phyloP scores from a whole-genome alignment of 2,797 vertebrate genomes.

The Neosalanx taihuensis region DNA sequence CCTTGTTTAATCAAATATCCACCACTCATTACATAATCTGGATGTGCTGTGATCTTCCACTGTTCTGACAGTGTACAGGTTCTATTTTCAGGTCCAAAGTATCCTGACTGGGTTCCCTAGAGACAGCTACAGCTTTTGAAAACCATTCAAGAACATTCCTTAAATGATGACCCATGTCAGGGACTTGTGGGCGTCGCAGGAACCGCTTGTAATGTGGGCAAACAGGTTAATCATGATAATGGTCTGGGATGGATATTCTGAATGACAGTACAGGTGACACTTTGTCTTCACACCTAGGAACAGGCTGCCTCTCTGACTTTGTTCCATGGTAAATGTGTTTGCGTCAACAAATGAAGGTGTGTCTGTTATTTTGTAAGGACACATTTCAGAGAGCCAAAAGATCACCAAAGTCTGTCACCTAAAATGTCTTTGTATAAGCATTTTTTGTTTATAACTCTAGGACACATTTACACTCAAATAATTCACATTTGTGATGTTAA shows the following conservation, averaged over 20 bases:
- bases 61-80: background rate
- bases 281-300: slow-evolving; percentile 4
- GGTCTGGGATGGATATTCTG: background rate
- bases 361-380: slow-evolving; percentile 5
- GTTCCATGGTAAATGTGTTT: background rate
- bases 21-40: background rate
- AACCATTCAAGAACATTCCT: background rate
- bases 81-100: background rate
- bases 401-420: background rate
- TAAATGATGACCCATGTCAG: background rate
- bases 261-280: background rate
- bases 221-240: background rate
- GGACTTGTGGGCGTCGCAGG: background rate
- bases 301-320: too few species aligned
- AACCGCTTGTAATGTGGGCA: background rate
- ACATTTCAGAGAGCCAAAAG: background rate
- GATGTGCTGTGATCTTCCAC: background rate
- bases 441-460: background rate
- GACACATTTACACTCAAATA: slow-evolving; percentile 3
- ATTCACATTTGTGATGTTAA: background rate
- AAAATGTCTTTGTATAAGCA: slow-evolving; percentile 12
- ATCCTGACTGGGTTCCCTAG: background rate
- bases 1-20: background rate
- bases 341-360: background rate
- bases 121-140: background rate